Conservation (phyloP, 2,797 vertebrate genomes). For the Numenius phaeopus region DNA sequence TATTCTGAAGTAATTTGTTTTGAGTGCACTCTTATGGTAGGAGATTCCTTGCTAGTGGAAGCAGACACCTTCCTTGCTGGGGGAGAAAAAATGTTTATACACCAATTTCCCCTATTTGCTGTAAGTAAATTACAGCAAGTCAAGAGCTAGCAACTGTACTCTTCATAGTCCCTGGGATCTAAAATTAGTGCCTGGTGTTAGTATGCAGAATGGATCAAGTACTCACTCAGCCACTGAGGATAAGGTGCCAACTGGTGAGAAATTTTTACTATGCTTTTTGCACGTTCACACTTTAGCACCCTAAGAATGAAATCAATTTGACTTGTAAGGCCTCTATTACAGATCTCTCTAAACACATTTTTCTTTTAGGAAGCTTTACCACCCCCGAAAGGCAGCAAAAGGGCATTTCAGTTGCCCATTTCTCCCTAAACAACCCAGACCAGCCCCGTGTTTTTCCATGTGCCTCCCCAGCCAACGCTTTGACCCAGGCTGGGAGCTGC, state of each 20-base stretch:
- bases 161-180: not conserved
- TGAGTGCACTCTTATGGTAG: not conserved
- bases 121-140: not conserved
- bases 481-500: not conserved
- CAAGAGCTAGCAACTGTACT: not conserved
- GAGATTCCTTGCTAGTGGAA: not conserved
- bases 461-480: not conserved
- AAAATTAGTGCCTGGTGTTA: conserved; percentile 62
- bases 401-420: not conserved
- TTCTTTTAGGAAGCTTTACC: not conserved
- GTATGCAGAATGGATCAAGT: conserved; percentile 43
- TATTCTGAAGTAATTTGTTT: not conserved
- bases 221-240: conserved; percentile 3
- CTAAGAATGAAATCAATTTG: not conserved
- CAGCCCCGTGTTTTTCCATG: not conserved
- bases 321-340: not conserved
- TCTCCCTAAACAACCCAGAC: not conserved
- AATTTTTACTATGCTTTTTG: conserved; percentile 61
- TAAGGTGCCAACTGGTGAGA: conserved; percentile 54
- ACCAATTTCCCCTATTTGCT: not conserved
- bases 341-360: not conserved
- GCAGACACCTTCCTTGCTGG: not conserved
- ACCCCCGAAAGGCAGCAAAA: not conserved
- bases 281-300: conserved; percentile 61
- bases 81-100: not conserved